Evolutionary conservation across 2,113 vertebrate species (phyloP).

Genomic region (Notarius lentiginosus): DNA sequence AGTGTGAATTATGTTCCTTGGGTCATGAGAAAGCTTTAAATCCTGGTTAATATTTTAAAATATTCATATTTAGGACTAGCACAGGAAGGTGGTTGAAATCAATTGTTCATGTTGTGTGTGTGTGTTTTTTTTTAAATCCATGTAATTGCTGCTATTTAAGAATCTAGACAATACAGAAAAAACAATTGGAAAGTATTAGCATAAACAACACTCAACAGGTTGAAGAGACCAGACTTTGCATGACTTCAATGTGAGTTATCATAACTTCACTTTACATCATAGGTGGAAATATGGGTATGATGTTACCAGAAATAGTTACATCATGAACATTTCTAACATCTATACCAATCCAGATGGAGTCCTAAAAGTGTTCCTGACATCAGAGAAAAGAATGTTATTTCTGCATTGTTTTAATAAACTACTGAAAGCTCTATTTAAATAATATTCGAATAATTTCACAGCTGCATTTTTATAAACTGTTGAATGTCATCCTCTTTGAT

Average conservation of each 20-base stretch:
- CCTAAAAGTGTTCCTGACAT: neutral
- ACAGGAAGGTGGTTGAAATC: neutral
- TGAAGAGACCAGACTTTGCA: neutral
- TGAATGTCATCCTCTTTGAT: neutral
- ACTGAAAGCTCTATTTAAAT: neutral
- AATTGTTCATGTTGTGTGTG: neutral
- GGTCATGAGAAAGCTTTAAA: too few relatives aligned
- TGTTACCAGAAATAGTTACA: neutral
- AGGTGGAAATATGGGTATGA: neutral
- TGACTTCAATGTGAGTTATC: neutral
- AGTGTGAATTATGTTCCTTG: too few relatives aligned
- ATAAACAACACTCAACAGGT: neutral
- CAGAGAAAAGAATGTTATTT: neutral
- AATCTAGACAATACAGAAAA: neutral
- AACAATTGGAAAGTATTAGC: neutral
- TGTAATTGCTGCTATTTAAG: neutral
- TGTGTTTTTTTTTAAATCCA: neutral
- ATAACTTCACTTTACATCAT: neutral
- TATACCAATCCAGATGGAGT: neutral
- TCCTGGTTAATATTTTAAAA: neutral
- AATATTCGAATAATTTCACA: neutral
- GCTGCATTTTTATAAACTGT: neutral
- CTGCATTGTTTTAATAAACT: neutral
- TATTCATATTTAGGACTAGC: neutral
- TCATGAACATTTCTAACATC: neutral